Evolutionary conservation across 2,797 vertebrate species (phyloP), one percentile per base, ranked within the genome.

Genomic region (Leuciscus waleckii): DNA sequence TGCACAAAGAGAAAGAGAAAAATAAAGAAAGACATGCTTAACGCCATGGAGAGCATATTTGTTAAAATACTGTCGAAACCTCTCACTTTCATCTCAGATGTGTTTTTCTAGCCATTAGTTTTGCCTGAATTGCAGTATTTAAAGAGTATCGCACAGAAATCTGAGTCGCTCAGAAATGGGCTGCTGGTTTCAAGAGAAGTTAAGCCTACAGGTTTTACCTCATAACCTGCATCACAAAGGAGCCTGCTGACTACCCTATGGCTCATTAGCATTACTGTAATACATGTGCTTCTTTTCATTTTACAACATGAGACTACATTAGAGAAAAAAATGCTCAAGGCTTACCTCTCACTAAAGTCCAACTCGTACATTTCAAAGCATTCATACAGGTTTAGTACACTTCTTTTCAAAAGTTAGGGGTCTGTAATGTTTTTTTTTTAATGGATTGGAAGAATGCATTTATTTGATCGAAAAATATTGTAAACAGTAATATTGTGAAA

Each of bases 31-130:
- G 58, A 37, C 58, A 51, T 81, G 71, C 43, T 79, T 70, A 41
- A 73, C 61, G 37, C 54, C 68, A 16, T 80, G 73, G 78, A 85
- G 46, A 74, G 51, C 29, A 5, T 41, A 4, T 83, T 80, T 69
- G 51, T 71, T 63, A 76, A 39, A 54, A 82, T 70, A 35, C 73
- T 46, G 82, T 79, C 75, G 75, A 46, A 85, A 71, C 17, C 21
- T 56, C 77, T 39, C 19, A 21, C 35, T 85, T 86, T 81, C 10
- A 19, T 69, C 26, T 23, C 43, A 17, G 7, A 46, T 74, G 68
- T 68, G 69, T 56, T 67, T 49, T 74, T 71, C 54, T 83, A 58
- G 54, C 61, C 39, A 41, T 51, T 35, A 26, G 61, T 37, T 82
- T 71, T 63, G 43, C 41, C 19, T 76, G 68, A 39, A 61, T 83